Evolutionary conservation across 2,113 vertebrate genomes (phyloP), one percentile per base, ranked within the genome.

Genomic region (Platichthys stellatus): DNA sequence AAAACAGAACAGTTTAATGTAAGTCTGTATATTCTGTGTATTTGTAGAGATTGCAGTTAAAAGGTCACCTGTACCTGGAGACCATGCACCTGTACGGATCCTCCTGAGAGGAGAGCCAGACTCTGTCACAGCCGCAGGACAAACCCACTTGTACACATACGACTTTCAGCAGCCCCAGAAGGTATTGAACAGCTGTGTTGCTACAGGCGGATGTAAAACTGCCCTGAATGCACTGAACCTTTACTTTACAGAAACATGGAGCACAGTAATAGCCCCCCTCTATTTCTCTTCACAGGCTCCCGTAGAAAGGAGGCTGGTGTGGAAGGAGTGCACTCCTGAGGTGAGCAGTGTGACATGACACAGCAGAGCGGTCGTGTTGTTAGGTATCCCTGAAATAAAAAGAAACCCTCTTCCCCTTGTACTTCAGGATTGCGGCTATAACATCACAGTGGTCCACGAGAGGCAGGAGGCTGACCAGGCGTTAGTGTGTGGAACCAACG

Each of bases 401-500:
- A 12, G 4, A 2, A 40, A 2, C 17, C 2, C 11, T 13, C 6
- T 31, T 31, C 31, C 31, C 51, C 47, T 40, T 84, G 0, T 80
- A 4, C 18, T 87, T 71, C 63, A 93, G 90, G 0, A 12, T 2
- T 89, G 78, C 54, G 3, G 2, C 12, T 86, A 75, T 20, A 69
- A 63, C 5, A 83, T 94, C 51, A 82, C 69, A 6, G 5, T 90
- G 68, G 68, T 91, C 56, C 84, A 85, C 3, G 70, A 72, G 21
- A 82, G 14, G 3, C 2, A 59, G 1, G 26, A 76, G 0, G 14
- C 7, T 26, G 45, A 75, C 45, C 18, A 21, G 0, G 20, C 89
- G 23, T 81, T 92, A 28, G 23, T 91, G 9, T 95, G 94, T 47
- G 78, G 78, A 8, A 81, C 40, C 4, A 8, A 40, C 0, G 5